phyloP scores from a whole-genome alignment of 2,797 vertebrate genomes.

The Anas bernieri region DNA sequence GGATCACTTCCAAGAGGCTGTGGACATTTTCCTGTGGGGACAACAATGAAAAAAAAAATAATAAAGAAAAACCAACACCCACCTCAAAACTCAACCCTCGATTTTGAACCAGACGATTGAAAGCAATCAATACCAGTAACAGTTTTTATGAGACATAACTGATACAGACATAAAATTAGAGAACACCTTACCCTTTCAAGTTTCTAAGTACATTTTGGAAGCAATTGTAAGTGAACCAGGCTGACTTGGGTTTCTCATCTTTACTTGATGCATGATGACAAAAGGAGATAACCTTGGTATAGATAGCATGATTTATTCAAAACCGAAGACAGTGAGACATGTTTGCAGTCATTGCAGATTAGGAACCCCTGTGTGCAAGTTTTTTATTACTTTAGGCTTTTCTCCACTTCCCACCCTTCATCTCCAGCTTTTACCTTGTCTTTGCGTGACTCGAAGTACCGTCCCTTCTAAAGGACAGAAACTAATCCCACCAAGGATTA shows the following conservation, averaged over 20 bases:
- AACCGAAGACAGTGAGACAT: slow-evolving; percentile 19
- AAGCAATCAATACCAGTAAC: not conserved
- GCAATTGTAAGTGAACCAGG: slow-evolving; percentile 3
- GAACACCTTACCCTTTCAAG: not conserved
- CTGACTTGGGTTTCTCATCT: slow-evolving; percentile 38
- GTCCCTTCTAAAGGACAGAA: slow-evolving; percentile 43
- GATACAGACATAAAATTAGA: not conserved
- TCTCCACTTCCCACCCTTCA: slow-evolving; percentile 17
- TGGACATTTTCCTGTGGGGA: not conserved
- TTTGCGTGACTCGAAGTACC: not conserved
- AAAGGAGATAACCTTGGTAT: slow-evolving; percentile 51
- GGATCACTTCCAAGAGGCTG: not conserved
- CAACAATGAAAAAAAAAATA: not conserved
- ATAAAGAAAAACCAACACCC: not conserved
- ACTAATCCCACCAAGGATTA: slow-evolving; percentile 26
- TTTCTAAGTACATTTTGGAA: not conserved
- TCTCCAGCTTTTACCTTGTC: slow-evolving; percentile 16
- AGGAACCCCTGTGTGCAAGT: not conserved
- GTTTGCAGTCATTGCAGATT: slow-evolving; percentile 10
- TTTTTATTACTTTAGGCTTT: slow-evolving; percentile 60
- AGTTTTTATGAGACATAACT: not conserved
- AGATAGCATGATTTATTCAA: slow-evolving; percentile 67
- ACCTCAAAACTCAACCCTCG: not conserved
- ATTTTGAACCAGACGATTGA: not conserved
- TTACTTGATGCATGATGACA: slow-evolving; percentile 55